These are phyloP conservation scores for Bradypodion ventrale DNA, from an alignment of 2,797 vertebrate species.

Conservation along the genomic window DNA sequence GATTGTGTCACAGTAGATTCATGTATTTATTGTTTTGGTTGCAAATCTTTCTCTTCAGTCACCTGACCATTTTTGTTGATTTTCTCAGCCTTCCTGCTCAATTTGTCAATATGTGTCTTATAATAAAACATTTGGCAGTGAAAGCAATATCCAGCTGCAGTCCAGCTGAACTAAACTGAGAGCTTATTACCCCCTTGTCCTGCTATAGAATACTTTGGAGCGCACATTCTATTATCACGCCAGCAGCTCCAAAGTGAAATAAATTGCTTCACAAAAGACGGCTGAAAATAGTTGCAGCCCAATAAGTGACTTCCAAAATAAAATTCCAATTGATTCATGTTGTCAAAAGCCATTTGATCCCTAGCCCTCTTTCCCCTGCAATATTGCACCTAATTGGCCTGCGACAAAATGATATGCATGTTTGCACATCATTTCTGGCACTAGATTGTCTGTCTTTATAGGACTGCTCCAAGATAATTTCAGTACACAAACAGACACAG, in stretches of 20 bases:
- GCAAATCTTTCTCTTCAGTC: constrained; percentile 12
- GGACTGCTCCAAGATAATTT: constrained; percentile 38
- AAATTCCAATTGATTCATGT: constrained; percentile 41
- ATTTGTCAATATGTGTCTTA: constrained; percentile 19
- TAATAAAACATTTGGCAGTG: constrained; percentile 18
- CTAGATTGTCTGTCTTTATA: constrained; percentile 18
- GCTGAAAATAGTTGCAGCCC: constrained; percentile 28
- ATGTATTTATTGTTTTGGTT: background rate
- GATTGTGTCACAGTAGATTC: constrained; percentile 7
- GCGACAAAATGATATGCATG: constrained; percentile 42
- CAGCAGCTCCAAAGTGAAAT: constrained; percentile 13
- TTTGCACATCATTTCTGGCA: constrained; percentile 47
- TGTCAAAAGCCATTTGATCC: constrained; percentile 33
- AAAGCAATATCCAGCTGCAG: constrained; percentile 30
- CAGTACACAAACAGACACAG: background rate
- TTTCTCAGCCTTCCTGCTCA: background rate
- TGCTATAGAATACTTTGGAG: constrained; percentile 16
- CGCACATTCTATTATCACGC: constrained; percentile 20
- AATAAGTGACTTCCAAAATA: constrained; percentile 20
- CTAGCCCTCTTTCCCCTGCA: constrained; percentile 1
- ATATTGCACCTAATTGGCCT: constrained; percentile 35
- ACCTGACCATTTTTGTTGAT: constrained; percentile 8
- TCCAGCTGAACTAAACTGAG: background rate
- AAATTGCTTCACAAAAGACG: constrained; percentile 16
- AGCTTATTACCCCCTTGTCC: constrained; percentile 6